Evolutionary conservation across 1,140 invertebrate genomes (phyloP).

Genomic region (Thrips palmi): DNA sequence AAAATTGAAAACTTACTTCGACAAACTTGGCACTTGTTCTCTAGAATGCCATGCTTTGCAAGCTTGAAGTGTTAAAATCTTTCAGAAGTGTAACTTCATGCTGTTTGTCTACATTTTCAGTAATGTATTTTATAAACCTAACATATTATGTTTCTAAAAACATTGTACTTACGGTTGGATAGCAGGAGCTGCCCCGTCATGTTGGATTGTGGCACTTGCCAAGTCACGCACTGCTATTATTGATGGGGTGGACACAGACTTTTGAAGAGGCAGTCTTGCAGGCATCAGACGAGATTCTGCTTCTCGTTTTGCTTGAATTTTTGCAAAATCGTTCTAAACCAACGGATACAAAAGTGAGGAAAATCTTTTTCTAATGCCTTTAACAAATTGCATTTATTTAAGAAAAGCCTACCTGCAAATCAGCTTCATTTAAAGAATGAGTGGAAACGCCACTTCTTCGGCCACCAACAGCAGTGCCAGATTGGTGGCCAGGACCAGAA

Average conservation of each 20-base stretch:
- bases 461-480: conserved; percentile 12
- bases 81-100: no score
- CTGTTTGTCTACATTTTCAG: no score
- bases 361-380: conserved; percentile 9
- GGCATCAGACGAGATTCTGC: conserved; percentile 40
- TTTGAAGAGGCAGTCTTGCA: conserved; percentile 62
- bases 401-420: conserved; percentile 60
- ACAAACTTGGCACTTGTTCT: no score
- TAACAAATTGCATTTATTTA: no score
- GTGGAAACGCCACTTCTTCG: conserved; percentile 44
- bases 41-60: no score
- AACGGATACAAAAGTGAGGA: conserved; percentile 13
- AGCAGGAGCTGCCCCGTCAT: conserved; percentile 18
- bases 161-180: no score
- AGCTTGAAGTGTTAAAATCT: no score
- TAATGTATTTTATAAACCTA: no score
- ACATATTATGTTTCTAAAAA: no score
- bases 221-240: conserved; percentile 49
- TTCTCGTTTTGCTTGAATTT: conserved; percentile 35
- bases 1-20: no score
- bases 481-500: neutral
- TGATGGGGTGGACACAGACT: conserved; percentile 78
- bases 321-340: conserved; percentile 32
- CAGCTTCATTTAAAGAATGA: conserved; percentile 68
- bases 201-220: conserved; percentile 17